Base-by-base conservation (phyloP, 2,113 vertebrate species). In the Austrofundulus limnaeus region DNA sequence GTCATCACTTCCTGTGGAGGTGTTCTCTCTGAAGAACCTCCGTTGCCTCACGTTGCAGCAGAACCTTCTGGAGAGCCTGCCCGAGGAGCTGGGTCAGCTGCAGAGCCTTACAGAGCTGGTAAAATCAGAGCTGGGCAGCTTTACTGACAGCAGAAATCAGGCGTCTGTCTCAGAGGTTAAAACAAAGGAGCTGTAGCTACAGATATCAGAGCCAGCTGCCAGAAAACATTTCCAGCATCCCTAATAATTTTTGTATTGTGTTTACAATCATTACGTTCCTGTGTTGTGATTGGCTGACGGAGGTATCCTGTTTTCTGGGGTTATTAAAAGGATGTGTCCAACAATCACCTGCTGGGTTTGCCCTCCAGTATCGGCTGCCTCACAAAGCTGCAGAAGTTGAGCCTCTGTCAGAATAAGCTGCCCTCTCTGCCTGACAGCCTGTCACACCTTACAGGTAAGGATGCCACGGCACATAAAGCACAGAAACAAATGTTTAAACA, bases 41-140 rank as follows among this genome's bases (percentile, higher is more conserved):
- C 90, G 76, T 57, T 92, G 89, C 70, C 90, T 99, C 0, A 91
- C 94, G 23, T 69, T 98, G 13, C 95, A 98, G 56, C 91, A 96
- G 83, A 99, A 99, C 50, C 90, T 94, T 66, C 85, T 98, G 23
- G 87, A 91, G 10, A 65, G 48, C 23, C 72, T 98, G 31, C 93
- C 96, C 0, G 91, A 92, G 34, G 92, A 92, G 23, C 87, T 98
- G 66, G 94, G 94, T 16, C 91, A 91, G 17, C 91, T 99, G 16
- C 61, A 74, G 70, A 88, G 39, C 71, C 86, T 98, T 66, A 94
- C 95, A 39, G 95, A 98, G 66, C 75, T 98, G 85, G 96, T 99
- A 91, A 94, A n/a, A n/a, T n/a, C 16, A 28, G 21, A 37, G 6
- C 42, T 43, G 31, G 2, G 31, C 6, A 34, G 31, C 31, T 34